phyloP scores from a whole-genome alignment of 1,140 invertebrate species.

The Hyposmocoma kahamanoa region DNA sequence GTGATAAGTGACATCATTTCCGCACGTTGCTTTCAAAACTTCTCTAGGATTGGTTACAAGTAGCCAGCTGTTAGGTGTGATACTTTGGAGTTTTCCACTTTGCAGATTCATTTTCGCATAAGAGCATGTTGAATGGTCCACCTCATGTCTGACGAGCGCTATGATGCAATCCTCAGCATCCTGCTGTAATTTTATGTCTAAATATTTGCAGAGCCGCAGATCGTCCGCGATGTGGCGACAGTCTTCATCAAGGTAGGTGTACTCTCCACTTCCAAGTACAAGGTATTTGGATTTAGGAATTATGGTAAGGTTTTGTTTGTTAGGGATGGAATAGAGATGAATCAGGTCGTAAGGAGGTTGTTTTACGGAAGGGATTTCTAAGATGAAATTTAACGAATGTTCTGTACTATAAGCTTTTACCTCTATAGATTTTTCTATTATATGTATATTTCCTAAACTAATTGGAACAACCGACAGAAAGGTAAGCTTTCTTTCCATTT shows the following conservation, averaged over 20 bases:
- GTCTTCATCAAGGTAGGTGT: neutral
- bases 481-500: neutral
- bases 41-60: neutral
- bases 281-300: constrained; percentile 7
- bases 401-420: constrained; percentile 1
- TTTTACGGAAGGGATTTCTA: neutral
- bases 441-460: neutral
- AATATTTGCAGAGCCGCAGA: neutral
- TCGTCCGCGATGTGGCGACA: neutral
- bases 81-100: neutral
- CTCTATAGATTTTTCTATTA: neutral
- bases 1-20: neutral
- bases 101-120: neutral
- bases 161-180: neutral
- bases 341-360: neutral
- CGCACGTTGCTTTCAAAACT: neutral
- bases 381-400: constrained; percentile 1
- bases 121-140: neutral
- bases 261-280: constrained; percentile 4
- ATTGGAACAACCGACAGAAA: neutral
- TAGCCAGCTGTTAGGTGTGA: neutral
- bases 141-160: neutral
- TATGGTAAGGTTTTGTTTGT: constrained; percentile 1
- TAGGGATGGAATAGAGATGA: constrained; percentile 1
- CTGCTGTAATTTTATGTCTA: neutral